A percentile compares a stretch with the other conserved stretches of the same genome.
phyloP scores from a whole-genome alignment of 2,888 invertebrate species.

The Camponotus fellah region DNA sequence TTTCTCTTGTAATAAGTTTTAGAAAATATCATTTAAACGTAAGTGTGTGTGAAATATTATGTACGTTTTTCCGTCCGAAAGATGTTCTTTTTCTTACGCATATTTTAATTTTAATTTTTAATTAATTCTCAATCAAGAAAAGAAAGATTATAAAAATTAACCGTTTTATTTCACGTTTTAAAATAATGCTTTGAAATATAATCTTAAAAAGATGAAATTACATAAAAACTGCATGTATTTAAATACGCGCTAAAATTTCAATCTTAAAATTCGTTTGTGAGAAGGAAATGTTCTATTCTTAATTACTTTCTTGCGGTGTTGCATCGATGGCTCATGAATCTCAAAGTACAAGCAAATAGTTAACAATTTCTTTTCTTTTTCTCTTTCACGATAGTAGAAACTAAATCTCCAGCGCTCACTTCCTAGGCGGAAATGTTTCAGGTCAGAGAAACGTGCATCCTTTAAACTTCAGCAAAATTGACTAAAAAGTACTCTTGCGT shows the following conservation, averaged over 20 bases:
- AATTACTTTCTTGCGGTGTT: constrained; percentile 63
- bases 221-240: neutral
- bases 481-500: constrained; percentile 48
- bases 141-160: constrained; percentile 8
- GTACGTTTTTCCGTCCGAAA: neutral
- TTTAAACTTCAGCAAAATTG: constrained; percentile 53
- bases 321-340: constrained; percentile 42
- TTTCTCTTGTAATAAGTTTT: neutral
- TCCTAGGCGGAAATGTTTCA: constrained; percentile 61
- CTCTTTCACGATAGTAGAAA: constrained; percentile 46
- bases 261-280: constrained; percentile 31
- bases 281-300: constrained; percentile 63
- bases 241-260: neutral
- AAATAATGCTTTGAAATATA: neutral
- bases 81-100: neutral
- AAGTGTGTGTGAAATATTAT: neutral
- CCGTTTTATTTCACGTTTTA: neutral
- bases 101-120: neutral
- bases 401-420: constrained; percentile 64
- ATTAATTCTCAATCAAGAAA: neutral
- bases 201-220: neutral
- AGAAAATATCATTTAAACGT: neutral
- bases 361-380: constrained; percentile 65
- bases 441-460: constrained; percentile 56
- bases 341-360: constrained; percentile 51